Evolutionary conservation across 1,140 invertebrate species (phyloP).

Genomic region (Asbolus verrucosus): DNA sequence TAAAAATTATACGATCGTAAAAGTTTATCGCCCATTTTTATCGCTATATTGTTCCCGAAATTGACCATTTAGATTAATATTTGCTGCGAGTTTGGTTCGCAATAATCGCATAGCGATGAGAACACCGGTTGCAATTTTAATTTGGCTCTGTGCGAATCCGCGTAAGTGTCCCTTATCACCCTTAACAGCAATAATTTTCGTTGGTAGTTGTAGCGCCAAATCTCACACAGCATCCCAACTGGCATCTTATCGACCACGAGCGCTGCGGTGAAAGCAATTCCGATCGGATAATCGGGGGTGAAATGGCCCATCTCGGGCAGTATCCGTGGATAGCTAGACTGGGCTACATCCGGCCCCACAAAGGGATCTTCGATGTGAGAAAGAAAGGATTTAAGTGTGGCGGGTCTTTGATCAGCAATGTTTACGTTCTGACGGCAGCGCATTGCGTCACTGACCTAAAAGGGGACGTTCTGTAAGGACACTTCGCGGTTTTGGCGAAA

Average conservation of each 20-base stretch:
- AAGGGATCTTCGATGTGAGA: conserved; percentile 48
- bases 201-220: conserved; percentile 2
- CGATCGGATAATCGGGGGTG: conserved; percentile 75
- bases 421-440: conserved; percentile 75
- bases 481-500: background rate
- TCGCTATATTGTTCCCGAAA: conserved; percentile 13
- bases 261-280: conserved; percentile 69
- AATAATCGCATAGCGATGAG: background rate
- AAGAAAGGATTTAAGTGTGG: conserved; percentile 69
- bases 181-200: no score
- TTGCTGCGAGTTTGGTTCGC: background rate
- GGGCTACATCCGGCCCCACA: no score
- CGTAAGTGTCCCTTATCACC: conserved; percentile 20
- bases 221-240: conserved; percentile 33
- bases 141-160: background rate
- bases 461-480: conserved; percentile 28
- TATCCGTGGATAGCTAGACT: conserved; percentile 78
- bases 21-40: conserved; percentile 12
- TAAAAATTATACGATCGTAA: conserved; percentile 11
- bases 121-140: no score
- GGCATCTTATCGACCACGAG: conserved; percentile 46
- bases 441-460: conserved; percentile 72
- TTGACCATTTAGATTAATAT: conserved; percentile 1
- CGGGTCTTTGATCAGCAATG: conserved; percentile 72
- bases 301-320: conserved; percentile 70